Evolutionary conservation across 2,888 invertebrate species (phyloP), one percentile per base, ranked within the genome.

Genomic region (Stenodera caucasica): DNA sequence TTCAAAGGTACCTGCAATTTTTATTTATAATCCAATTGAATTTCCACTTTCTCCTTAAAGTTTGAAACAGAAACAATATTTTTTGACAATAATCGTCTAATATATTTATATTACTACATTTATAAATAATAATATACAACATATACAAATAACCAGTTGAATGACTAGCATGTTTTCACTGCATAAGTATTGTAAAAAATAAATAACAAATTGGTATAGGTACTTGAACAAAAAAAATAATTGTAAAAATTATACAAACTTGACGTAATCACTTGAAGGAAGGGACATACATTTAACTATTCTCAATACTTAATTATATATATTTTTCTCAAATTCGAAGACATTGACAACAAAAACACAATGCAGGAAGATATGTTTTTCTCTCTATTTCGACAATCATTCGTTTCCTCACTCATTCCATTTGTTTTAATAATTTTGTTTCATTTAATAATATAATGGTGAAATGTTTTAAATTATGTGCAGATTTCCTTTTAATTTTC

Each of bases 151-250:
- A 77, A 76, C 73, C 74, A 75, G 69, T 75, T 75, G 70, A 76
- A 75, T 79, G 79, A 80, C 80, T 80, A 80, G 80, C 78, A 79
- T 76, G 74, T 72, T 70, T 77, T 77, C 75, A 75, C 76, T 75
- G 74, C 69, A 66, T 69, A 73, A 72, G 69, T 72, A 72, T 45
- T 67, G 67, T 69, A 72, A 73, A 74, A 72, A 75, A 74, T 74
- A 75, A 75, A 75, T 75, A 75, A 75, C 73, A 76, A 75, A 70
- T 37, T 53, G 49, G 45, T 45, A n/a, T 70, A 69, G 66, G 70
- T 71, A 70, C 70, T 64, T 55, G 66, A 67, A 69, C 66, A 62
- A 59, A 56, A 58, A 62, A 63, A 67, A 58, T 66, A 4, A 26
- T 26, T 5, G 59, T 56, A 53, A 29, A 37, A 53, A 49, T 55